Conservation (phyloP, 2,797 vertebrate species). For the Mus spretus region DNA sequence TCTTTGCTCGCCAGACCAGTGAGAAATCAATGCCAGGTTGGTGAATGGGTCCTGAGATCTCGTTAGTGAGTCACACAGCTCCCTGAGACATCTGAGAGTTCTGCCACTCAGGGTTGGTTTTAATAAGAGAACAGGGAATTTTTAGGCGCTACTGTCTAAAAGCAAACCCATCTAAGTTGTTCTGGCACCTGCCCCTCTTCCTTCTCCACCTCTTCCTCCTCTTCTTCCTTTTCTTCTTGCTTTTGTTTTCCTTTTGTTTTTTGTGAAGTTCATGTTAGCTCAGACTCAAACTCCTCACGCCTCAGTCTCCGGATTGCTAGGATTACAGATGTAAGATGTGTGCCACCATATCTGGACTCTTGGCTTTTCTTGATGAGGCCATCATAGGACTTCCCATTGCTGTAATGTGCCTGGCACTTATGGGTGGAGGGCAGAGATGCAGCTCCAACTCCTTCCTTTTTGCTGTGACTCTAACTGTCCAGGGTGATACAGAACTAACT, state of each 20-base stretch:
- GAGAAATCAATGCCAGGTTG: not conserved
- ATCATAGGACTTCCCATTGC: not conserved
- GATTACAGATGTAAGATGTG: too few relatives aligned
- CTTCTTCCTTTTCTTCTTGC: not conserved
- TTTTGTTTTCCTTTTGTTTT: not conserved
- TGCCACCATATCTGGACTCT: not conserved
- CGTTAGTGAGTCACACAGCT: not conserved
- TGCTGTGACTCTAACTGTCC: not conserved
- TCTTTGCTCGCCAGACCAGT: constrained; percentile 13
- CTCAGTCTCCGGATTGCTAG: not conserved
- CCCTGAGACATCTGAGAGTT: not conserved
- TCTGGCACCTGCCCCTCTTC: too few relatives aligned
- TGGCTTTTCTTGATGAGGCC: not conserved
- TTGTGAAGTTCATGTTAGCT: not conserved
- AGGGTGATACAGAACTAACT: not conserved
- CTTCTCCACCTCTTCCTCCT: not conserved
- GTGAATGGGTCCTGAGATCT: constrained; percentile 24
- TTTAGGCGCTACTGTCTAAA: constrained; percentile 2
- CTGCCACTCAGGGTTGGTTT: constrained; percentile 5
- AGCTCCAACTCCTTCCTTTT: not conserved
- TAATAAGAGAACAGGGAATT: not conserved
- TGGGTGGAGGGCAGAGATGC: not conserved
- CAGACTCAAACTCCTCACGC: not conserved
- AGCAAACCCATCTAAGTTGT: not conserved
- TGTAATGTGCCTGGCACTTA: not conserved